A percentile compares a stretch with the other conserved stretches of the same genome.
phyloP scores from a whole-genome alignment of 2,113 vertebrate genomes.

The Rostratula benghalensis region DNA sequence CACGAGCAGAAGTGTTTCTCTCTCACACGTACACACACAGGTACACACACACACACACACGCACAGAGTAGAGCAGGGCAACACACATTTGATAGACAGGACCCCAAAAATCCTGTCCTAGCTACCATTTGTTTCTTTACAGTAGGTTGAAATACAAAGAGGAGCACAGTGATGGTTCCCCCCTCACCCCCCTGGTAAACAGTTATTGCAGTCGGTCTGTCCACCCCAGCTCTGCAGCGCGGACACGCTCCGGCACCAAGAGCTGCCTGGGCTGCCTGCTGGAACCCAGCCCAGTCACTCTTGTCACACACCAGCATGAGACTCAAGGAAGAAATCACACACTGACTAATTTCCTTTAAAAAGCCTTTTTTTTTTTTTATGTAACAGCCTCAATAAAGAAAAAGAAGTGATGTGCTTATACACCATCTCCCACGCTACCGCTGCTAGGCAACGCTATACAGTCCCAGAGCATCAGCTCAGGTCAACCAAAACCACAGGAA shows the following conservation, averaged over 20 bases:
- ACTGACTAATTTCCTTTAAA: constrained; percentile 10
- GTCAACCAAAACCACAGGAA: neutral
- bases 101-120: neutral
- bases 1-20: neutral
- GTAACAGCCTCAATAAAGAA: constrained; percentile 13
- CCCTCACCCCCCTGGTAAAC: constrained; percentile 9
- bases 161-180: constrained; percentile 45
- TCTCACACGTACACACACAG: neutral
- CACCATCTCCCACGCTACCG: neutral
- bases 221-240: neutral
- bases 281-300: neutral
- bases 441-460: neutral
- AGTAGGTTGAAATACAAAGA: constrained; percentile 46
- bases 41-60: neutral
- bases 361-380: neutral
- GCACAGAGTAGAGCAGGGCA: constrained; percentile 1
- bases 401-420: constrained; percentile 33
- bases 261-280: neutral
- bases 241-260: neutral
- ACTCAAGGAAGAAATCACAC: neutral
- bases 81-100: constrained; percentile 32
- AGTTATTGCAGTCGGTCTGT: constrained; percentile 28
- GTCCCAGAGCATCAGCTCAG: neutral
- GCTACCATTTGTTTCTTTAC: constrained; percentile 44
- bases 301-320: neutral